Evolutionary conservation across 1,140 invertebrate genomes (phyloP).

Genomic region (Coenobita brevimanus): DNA sequence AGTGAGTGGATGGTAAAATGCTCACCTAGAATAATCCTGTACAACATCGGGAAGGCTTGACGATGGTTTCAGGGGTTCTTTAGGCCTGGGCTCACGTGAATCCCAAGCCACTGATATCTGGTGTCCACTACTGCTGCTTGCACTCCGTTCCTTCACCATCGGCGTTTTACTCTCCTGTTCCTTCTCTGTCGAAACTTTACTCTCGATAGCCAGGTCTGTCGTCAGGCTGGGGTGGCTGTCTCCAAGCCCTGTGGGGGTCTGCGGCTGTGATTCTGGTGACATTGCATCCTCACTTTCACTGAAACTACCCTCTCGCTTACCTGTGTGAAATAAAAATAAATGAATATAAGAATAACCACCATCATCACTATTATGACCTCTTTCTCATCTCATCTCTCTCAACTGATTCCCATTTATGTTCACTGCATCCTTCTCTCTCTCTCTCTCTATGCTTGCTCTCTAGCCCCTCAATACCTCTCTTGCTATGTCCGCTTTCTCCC

Average conservation of each 20-base stretch:
- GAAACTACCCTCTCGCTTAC: constrained; percentile 61
- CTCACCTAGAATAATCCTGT: constrained; percentile 44
- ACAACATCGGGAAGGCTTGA: constrained; percentile 58
- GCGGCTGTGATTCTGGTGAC: constrained; percentile 40
- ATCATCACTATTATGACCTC: not conserved
- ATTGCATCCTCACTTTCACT: constrained; percentile 60
- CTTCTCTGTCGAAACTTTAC: not conserved
- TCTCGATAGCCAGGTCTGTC: not conserved
- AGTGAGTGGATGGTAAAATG: not conserved
- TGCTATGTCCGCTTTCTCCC: not conserved
- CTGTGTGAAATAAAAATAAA: constrained; percentile 8
- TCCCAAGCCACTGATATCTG: constrained; percentile 12
- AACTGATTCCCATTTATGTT: not conserved
- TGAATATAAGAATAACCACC: not conserved
- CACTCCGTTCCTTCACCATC: constrained; percentile 15
- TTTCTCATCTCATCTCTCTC: not conserved
- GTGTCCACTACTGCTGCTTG: constrained; percentile 9
- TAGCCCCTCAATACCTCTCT: not conserved
- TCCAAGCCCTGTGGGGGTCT: constrained; percentile 52
- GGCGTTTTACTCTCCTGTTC: not conserved
- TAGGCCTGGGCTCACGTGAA: constrained; percentile 16
- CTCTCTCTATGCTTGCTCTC: not conserved
- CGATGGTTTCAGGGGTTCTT: constrained; percentile 52
- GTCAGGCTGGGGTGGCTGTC: constrained; percentile 46
- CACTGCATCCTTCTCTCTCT: not conserved